A percentile compares a stretch with the other conserved stretches of the same genome.
Conservation (phyloP, 2,888 invertebrate genomes). For the Mythimna vitellina region DNA sequence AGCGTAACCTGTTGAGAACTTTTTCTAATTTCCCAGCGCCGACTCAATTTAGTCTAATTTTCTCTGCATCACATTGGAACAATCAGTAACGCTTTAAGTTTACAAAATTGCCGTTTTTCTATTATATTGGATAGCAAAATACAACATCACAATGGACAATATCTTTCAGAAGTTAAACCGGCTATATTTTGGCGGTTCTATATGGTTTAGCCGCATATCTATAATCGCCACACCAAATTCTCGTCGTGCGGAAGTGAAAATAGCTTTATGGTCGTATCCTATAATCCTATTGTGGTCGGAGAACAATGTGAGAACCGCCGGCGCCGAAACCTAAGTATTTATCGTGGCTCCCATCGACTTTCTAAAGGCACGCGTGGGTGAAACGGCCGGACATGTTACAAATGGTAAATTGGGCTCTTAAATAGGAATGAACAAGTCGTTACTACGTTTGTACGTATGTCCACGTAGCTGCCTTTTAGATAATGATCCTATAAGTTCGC, state of each 20-base stretch:
- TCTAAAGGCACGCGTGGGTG: slow-evolving; percentile 79
- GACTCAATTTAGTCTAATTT: slow-evolving; percentile 22
- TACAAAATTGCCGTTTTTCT: background rate
- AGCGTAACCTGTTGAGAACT: background rate
- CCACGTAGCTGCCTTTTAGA: slow-evolving; percentile 49
- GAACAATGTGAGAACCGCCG: slow-evolving; percentile 72
- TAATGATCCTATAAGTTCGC: slow-evolving; percentile 58
- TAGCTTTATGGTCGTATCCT: slow-evolving; percentile 66
- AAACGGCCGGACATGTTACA: slow-evolving; percentile 68
- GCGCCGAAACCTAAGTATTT: slow-evolving; percentile 72
- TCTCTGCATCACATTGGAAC: background rate
- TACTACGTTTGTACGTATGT: slow-evolving; percentile 55
- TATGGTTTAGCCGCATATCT: slow-evolving; percentile 43
- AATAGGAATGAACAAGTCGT: slow-evolving; percentile 63
- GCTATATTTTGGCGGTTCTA: slow-evolving; percentile 32
- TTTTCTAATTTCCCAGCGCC: slow-evolving; percentile 15
- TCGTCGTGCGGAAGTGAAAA: slow-evolving; percentile 72
- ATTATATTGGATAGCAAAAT: slow-evolving; percentile 6
- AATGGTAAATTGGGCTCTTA: slow-evolving; percentile 69
- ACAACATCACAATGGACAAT: slow-evolving; percentile 29
- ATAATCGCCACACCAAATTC: slow-evolving; percentile 54
- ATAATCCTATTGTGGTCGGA: slow-evolving; percentile 77
- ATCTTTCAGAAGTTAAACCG: slow-evolving; percentile 19
- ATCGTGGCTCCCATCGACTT: slow-evolving; percentile 73
- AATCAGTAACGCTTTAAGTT: background rate